phyloP scores from a whole-genome alignment of 2,797 vertebrate genomes.

The Lacerta agilis region DNA sequence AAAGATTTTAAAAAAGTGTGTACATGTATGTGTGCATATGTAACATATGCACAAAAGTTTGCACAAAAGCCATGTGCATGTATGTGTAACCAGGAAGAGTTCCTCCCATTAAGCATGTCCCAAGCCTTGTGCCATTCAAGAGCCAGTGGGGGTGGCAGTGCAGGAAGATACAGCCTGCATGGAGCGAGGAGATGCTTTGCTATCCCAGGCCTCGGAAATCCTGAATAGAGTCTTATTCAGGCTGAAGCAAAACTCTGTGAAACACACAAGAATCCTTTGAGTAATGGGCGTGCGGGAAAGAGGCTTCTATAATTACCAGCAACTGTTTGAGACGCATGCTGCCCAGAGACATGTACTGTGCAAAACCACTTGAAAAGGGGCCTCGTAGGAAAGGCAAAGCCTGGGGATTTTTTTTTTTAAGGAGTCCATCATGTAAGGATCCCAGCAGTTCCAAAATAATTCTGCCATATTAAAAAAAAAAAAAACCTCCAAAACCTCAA shows the following conservation, averaged over 20 bases:
- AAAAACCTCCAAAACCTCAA: slow-evolving; percentile 81
- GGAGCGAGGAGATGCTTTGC: slow-evolving; percentile 26
- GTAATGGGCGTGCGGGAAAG: slow-evolving; percentile 83
- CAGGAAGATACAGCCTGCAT: neutral
- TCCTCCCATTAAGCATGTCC: slow-evolving; percentile 51
- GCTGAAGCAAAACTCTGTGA: slow-evolving; percentile 82
- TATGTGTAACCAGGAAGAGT: neutral
- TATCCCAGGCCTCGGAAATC: slow-evolving; percentile 75
- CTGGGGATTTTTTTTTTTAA: slow-evolving; percentile 74
- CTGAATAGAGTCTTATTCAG: slow-evolving; percentile 85
- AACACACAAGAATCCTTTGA: slow-evolving; percentile 87
- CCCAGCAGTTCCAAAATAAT: slow-evolving; percentile 81
- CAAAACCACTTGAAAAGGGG: slow-evolving; percentile 84
- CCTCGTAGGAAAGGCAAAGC: slow-evolving; percentile 79
- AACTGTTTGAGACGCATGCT: slow-evolving; percentile 85
- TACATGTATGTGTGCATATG: neutral
- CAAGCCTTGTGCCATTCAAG: slow-evolving; percentile 15
- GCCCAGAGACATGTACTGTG: slow-evolving; percentile 81
- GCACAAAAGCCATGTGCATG: neutral
- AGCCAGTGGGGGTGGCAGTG: neutral
- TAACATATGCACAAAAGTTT: neutral
- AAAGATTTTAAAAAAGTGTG: neutral
- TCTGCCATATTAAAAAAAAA: slow-evolving; percentile 78
- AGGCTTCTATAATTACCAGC: slow-evolving; percentile 88
- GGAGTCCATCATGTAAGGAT: slow-evolving; percentile 79